Percentiles rank a stretch among this genome's conserved stretches.
Conservation (phyloP, 2,888 invertebrate genomes). For the Molanna angustata region DNA sequence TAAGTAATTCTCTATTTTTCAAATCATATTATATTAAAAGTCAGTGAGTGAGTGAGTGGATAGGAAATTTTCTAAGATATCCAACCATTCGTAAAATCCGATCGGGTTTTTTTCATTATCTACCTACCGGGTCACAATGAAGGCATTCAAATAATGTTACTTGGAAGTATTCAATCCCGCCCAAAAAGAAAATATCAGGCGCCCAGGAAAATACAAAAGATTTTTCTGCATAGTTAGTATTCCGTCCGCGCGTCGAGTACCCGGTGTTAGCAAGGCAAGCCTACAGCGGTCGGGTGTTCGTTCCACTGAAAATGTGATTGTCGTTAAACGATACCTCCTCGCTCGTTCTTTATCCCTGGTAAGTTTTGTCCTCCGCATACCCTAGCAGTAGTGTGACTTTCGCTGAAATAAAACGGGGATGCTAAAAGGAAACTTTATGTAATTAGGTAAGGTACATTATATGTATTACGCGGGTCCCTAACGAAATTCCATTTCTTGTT, state of each 20-base stretch:
- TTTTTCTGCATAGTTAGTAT: constrained; percentile 18
- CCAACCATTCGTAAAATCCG: too few species aligned
- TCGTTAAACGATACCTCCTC: constrained; percentile 20
- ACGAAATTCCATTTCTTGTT: too few species aligned
- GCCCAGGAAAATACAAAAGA: constrained; percentile 13
- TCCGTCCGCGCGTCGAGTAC: constrained; percentile 18
- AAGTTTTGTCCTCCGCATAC: constrained; percentile 6
- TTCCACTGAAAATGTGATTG: constrained; percentile 24
- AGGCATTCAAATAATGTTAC: constrained; percentile 32
- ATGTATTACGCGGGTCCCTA: too few species aligned
- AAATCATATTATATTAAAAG: too few species aligned
- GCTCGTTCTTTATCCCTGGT: constrained; percentile 12
- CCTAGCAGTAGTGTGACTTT: too few species aligned
- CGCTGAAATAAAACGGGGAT: too few species aligned
- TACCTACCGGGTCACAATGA: constrained; percentile 27
- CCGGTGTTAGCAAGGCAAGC: constrained; percentile 24
- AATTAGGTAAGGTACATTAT: too few species aligned
- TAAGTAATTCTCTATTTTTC: too few species aligned
- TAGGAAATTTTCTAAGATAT: too few species aligned
- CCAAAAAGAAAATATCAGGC: constrained; percentile 14
- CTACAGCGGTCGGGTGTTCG: constrained; percentile 19
- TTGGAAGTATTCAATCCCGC: constrained; percentile 28
- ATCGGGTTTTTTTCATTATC: too few species aligned
- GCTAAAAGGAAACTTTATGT: too few species aligned
- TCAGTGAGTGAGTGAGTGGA: too few species aligned